Percentiles rank a stretch among this genome's conserved stretches.
These are phyloP conservation scores for Percopsis transmontana DNA, from an alignment of 2,113 vertebrate species.

Conservation along the genomic window DNA sequence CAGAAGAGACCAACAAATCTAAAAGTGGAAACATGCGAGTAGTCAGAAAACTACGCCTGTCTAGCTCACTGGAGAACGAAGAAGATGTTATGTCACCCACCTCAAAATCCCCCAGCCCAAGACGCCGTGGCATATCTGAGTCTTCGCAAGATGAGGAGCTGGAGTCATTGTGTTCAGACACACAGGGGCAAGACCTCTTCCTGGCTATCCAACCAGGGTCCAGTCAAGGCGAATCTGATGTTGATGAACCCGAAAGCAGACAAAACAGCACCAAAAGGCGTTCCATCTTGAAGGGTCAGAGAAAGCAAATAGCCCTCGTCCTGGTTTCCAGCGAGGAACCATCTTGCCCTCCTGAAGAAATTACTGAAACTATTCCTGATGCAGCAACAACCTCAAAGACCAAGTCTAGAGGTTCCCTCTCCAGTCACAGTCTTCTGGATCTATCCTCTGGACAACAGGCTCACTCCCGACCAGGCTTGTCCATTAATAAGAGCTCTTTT, in stretches of 20 bases:
- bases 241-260: constrained; percentile 54
- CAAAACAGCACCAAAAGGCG: constrained; percentile 37
- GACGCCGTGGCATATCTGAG: constrained; percentile 50
- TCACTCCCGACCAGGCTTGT: constrained; percentile 37
- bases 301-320: constrained; percentile 57
- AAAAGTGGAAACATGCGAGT: constrained; percentile 56
- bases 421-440: constrained; percentile 52
- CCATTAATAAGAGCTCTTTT: constrained; percentile 53
- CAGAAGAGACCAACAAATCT: constrained; percentile 45
- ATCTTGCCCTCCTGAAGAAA: constrained; percentile 62
- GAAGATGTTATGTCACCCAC: constrained; percentile 50
- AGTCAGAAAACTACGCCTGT: constrained; percentile 70
- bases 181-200: constrained; percentile 66
- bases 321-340: constrained; percentile 63
- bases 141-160: constrained; percentile 73
- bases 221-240: constrained; percentile 73
- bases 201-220: constrained; percentile 62
- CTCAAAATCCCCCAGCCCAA: constrained; percentile 42
- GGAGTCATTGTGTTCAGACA: constrained; percentile 65
- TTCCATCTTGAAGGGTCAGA: constrained; percentile 44
- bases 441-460: constrained; percentile 40
- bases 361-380: constrained; percentile 25
- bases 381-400: constrained; percentile 24
- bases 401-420: constrained; percentile 35
- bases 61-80: constrained; percentile 65